Percentiles rank a stretch among this genome's conserved stretches.
Conservation (phyloP, 2,797 vertebrate species). For the Amblyopsis hoosieri region DNA sequence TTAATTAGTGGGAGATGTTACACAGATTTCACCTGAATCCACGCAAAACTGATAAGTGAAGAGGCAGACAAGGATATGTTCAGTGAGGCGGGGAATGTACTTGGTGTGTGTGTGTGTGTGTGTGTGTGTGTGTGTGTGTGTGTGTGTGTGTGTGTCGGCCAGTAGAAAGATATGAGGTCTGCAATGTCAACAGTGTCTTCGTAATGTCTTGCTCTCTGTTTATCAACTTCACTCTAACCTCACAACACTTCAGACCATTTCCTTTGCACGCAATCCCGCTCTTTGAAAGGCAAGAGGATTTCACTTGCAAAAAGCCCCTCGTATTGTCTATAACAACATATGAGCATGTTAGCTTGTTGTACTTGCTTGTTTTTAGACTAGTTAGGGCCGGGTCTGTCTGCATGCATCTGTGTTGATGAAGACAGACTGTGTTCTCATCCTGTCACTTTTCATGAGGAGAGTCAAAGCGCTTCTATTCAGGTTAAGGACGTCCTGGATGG, state of each 20-base stretch:
- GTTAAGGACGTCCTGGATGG: constrained; percentile 94
- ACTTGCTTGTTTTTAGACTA: constrained; percentile 98
- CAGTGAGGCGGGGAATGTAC: no score
- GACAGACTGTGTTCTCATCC: constrained; percentile 91
- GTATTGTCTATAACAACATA: constrained; percentile 91
- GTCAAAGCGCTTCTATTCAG: constrained; percentile 96
- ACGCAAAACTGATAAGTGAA: not conserved
- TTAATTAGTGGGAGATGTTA: constrained; percentile 71
- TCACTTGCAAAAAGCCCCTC: constrained; percentile 98
- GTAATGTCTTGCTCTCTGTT: constrained; percentile 67
- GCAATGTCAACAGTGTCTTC: constrained; percentile 61
- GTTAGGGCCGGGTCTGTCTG: constrained; percentile 93
- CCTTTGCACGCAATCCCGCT: constrained; percentile 48
- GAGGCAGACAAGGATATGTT: no score
- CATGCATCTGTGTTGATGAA: constrained; percentile 93
- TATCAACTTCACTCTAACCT: constrained; percentile 36
- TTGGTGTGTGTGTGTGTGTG: no score
- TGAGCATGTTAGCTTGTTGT: constrained; percentile 76
- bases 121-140: no score
- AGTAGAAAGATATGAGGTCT: constrained; percentile 9
- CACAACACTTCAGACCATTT: constrained; percentile 50
- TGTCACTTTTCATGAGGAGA: constrained; percentile 96
- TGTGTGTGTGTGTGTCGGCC: not conserved
- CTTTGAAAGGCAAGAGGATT: constrained; percentile 84
- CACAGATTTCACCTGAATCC: constrained; percentile 46